Base-by-base conservation (phyloP, 2,797 vertebrate genomes). In the Lates japonicus region DNA sequence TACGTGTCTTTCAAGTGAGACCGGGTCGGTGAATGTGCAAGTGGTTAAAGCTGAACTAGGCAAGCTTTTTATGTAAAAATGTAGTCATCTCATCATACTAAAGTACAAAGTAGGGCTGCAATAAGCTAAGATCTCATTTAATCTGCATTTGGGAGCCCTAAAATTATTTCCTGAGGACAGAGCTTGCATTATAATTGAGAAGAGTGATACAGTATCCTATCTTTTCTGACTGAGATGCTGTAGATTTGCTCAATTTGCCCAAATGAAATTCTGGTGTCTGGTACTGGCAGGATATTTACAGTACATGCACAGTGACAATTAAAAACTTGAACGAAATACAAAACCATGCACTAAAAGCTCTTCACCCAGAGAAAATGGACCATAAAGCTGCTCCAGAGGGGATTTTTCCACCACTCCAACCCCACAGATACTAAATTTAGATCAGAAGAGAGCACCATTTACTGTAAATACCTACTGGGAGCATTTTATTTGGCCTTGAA, bases 311-410 rank as follows among this genome's bases (percentile, higher is more conserved):
- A 51, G 61, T 62, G 49, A 41, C 58, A 44, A 37, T 76, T 57
- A 83, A 61, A 75, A 49, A 63, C 44, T 6, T 64, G 41, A 51
- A 58, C 0, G 22, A 63, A 52, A 57, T 64, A 66, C 19, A 58
- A 48, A 77, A 41, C 55, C 39, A 54, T 25, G 20, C 41, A 41
- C 48, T 77, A 71, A 76, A 80, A 81, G 61, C 58, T 54, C 22
- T 74, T n/a, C 37, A 13, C n/a, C 31, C 39, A 35, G 58, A 79
- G 64, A 66, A 62, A 70, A 68, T 70, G 70, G 58, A 29, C 46
- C 37, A 37, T 51, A 49, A 74, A 71, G 69, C 41, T 42, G 59
- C 52, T 70, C 52, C 10, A 51, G 12, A 14, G 20, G n/a, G 14
- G 33, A 6, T 46, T 44, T 72, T 61, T 61, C 1, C 46, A 67